Evolutionary conservation across 2,797 vertebrate species (phyloP).

Genomic region (Anguilla megastoma): DNA sequence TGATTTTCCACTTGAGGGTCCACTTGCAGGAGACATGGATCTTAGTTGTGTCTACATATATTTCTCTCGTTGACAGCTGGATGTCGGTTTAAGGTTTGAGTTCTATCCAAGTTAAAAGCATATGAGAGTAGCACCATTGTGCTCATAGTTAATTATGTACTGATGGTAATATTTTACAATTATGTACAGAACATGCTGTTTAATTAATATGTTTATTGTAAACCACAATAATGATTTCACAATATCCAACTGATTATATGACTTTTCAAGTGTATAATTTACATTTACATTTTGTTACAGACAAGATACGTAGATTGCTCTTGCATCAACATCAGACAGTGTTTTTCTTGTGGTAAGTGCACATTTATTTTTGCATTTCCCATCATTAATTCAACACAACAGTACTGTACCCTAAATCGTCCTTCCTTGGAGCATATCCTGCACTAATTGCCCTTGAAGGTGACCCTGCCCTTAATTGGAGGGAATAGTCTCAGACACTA

Average conservation of each 20-base stretch:
- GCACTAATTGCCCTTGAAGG: conserved; percentile 33
- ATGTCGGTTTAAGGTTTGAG: background rate
- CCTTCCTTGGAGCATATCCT: background rate
- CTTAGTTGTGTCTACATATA: background rate
- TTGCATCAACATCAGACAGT: conserved; percentile 7
- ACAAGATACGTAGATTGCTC: background rate
- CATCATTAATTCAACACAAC: background rate
- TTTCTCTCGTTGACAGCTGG: background rate
- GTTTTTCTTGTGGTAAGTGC: background rate
- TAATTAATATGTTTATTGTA: background rate
- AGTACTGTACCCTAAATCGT: background rate
- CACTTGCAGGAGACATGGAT: background rate
- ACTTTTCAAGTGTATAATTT: background rate
- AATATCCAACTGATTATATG: background rate
- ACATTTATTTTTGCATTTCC: conserved; percentile 1
- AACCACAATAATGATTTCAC: background rate
- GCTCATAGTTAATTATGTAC: background rate
- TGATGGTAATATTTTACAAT: background rate
- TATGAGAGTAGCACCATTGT: background rate
- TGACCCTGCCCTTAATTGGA: conserved; percentile 41
- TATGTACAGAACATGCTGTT: background rate
- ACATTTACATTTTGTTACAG: background rate
- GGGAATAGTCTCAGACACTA: conserved; percentile 16
- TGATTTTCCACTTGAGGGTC: background rate
- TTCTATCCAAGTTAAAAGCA: background rate